Base-by-base conservation (phyloP, 2,888 invertebrate species). In the Cataglyphis rosenhaueri region DNA sequence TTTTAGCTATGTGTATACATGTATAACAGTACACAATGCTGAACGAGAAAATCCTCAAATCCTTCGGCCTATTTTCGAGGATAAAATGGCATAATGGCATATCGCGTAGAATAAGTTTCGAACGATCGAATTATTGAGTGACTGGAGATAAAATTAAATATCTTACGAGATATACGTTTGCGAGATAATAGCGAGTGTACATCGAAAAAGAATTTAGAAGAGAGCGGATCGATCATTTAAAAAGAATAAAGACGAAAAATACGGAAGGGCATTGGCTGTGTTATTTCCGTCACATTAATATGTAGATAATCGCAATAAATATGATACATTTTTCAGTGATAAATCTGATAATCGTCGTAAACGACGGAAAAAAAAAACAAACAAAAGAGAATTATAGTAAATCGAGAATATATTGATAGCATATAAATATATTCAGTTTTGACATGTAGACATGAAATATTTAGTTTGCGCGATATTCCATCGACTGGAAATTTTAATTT, bases 11-110 rank as follows among this genome's bases (percentile, higher is more conserved):
- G 64, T 65, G 59, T 41, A 64, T 76, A 71, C 48, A 18, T 5
- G 55, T 62, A 66, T 61, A 64, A 41, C 1, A 1, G 18, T 48
- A 18, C 65, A 62, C 57, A 73, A 71, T 62, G 79, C 18, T 57
- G 86, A 78, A 83, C 44, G 41, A 35, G 68, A 68, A 74, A 78
- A 88, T 85, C 85, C 81, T 81, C 52, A 61, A 87, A 88, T 86
- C 86, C 83, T 79, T 68, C 74, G 70, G 82, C 83, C 81, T 73
- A 64, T 52, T 79, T 75, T 71, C 81, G 68, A 59, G 57, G 32
- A 65, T 75, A 52, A 52, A 64, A 64, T 64, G 38, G 73, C 71
- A 86, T 86, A 86, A 87, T 84, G 73, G 84, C 21, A 57, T 38
- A 64, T 52, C 57, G 75, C 62, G 76, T 78, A 83, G 74, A 70